Evolutionary conservation across 2,888 invertebrate species (phyloP).

Genomic region (Chydorus sphaericus): DNA sequence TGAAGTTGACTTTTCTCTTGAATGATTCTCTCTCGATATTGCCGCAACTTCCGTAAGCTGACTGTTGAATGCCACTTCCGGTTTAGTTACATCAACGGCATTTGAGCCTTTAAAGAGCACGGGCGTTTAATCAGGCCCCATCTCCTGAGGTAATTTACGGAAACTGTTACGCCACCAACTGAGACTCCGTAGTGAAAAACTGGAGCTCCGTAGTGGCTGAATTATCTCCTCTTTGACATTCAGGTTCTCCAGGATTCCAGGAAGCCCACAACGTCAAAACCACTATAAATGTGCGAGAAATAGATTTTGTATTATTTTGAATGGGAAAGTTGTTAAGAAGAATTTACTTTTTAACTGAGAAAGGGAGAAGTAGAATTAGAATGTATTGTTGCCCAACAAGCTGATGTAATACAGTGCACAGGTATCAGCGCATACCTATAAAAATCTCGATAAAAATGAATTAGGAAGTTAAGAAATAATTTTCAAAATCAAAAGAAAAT

Average conservation of each 20-base stretch:
- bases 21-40: neutral
- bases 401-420: conserved; percentile 78
- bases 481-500: no score
- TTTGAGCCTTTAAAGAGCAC: conserved; percentile 44
- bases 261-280: conserved; percentile 87
- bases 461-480: no score
- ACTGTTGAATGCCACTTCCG: conserved; percentile 35
- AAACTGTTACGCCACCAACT: conserved; percentile 56
- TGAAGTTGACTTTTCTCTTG: conserved; percentile 2
- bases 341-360: conserved; percentile 62
- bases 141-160: conserved; percentile 62
- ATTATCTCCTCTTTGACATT: conserved; percentile 65
- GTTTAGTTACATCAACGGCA: conserved; percentile 46
- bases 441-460: no score
- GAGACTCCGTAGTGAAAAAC: conserved; percentile 85
- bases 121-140: conserved; percentile 73
- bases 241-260: conserved; percentile 55
- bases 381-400: conserved; percentile 73
- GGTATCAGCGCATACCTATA: conserved; percentile 88
- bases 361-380: no score
- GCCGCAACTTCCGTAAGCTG: conserved; percentile 8
- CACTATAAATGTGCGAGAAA: conserved; percentile 37
- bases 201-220: conserved; percentile 55
- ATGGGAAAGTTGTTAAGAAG: conserved; percentile 9
- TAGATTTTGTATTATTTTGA: conserved; percentile 12